Conservation (phyloP, 2,888 invertebrate species). For the Drosophila pseudotalamancana region DNA sequence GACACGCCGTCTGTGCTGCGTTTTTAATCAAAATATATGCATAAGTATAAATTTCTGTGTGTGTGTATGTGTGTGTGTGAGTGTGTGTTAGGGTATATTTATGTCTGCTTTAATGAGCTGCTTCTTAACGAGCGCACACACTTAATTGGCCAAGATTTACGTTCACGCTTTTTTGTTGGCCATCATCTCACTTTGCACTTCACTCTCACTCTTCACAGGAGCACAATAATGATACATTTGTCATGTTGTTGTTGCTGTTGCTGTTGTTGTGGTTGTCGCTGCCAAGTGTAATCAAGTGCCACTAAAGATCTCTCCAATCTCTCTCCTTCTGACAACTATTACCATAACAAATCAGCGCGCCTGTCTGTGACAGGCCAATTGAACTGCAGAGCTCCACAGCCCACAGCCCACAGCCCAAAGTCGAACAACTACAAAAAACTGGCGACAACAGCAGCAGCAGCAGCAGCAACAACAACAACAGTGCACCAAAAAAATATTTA, state of each 20-base stretch:
- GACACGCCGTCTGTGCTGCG: conserved; percentile 63
- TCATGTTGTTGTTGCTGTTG: conserved; percentile 14
- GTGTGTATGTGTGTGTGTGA: no score
- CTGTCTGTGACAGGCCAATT: conserved; percentile 76
- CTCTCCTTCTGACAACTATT: conserved; percentile 71
- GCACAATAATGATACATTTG: conserved; percentile 21
- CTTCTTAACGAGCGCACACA: conserved; percentile 57
- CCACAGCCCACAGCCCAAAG: no score
- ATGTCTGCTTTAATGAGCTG: conserved; percentile 43
- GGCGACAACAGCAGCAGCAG: conserved; percentile 19
- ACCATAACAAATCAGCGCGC: conserved; percentile 74
- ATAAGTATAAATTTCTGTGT: neutral
- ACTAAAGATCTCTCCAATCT: conserved; percentile 73
- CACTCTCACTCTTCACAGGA: conserved; percentile 26
- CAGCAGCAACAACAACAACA: conserved; percentile 24
- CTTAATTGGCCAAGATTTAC: conserved; percentile 72
- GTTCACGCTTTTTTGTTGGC: conserved; percentile 39
- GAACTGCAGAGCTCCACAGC: conserved; percentile 47
- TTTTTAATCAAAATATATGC: conserved; percentile 10
- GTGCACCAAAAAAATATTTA: conserved; percentile 52
- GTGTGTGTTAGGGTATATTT: conserved; percentile 1
- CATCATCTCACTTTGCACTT: conserved; percentile 39
- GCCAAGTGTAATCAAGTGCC: conserved; percentile 74
- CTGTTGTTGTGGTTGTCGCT: conserved; percentile 12
- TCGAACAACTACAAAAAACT: conserved; percentile 14